phyloP scores from a whole-genome alignment of 2,113 vertebrate species.

The Vidua macroura region DNA sequence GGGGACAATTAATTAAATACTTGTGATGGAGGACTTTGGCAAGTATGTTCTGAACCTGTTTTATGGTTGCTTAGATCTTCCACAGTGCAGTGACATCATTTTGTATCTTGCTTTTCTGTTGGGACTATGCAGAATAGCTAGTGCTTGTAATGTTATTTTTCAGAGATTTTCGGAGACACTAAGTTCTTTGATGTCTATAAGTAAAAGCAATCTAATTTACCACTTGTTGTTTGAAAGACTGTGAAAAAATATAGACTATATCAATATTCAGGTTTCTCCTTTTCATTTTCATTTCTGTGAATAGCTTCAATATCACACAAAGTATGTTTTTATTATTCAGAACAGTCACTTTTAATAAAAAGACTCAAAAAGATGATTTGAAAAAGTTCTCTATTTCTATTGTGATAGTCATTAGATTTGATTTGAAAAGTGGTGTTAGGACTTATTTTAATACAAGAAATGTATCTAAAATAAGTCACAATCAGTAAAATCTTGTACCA shows the following conservation, averaged over 20 bases:
- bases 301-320: background rate
- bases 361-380: background rate
- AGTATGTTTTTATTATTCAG: background rate
- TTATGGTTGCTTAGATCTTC: constrained; percentile 12
- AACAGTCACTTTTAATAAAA: background rate
- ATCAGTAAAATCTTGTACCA: background rate
- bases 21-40: background rate
- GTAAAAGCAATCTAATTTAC: constrained; percentile 33
- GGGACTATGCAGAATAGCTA: background rate
- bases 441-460: background rate
- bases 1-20: background rate
- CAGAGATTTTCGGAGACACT: background rate
- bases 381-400: background rate
- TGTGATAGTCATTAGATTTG: background rate
- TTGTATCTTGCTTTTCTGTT: background rate
- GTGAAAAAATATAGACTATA: background rate
- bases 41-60: background rate
- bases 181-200: constrained; percentile 27
- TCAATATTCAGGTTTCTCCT: background rate
- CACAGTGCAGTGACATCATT: background rate
- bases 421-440: background rate
- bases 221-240: background rate
- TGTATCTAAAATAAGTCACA: background rate
- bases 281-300: background rate
- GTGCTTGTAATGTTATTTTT: background rate